Conservation (phyloP, 2,113 vertebrate genomes). For the Chionis minor region DNA sequence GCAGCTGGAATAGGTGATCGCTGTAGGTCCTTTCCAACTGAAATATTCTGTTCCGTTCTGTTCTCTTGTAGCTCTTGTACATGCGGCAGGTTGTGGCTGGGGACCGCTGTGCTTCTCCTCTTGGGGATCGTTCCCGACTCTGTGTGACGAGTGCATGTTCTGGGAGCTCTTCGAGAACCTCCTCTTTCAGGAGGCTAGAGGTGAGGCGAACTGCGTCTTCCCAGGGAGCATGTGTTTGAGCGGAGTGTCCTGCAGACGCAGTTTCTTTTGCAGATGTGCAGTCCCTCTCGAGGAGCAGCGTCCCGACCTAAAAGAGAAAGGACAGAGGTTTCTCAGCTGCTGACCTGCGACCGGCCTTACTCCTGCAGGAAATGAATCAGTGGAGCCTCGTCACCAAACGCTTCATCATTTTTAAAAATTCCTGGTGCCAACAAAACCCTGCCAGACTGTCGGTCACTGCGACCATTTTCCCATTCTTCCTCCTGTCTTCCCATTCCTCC, state of each 20-base stretch:
- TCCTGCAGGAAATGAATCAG: background rate
- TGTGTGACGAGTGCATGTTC: rapidly evolving
- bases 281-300: background rate
- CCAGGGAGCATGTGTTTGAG: background rate
- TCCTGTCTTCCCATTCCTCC: background rate
- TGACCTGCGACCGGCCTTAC: background rate
- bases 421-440: background rate
- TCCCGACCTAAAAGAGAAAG: background rate
- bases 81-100: background rate
- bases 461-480: background rate
- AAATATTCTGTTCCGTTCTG: background rate
- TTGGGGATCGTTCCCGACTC: background rate
- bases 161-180: background rate
- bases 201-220: background rate
- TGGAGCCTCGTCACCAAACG: background rate
- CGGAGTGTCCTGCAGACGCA: background rate
- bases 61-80: rapidly evolving
- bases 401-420: background rate
- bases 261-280: background rate
- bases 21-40: background rate
- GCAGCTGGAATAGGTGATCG: background rate
- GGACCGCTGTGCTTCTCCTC: background rate
- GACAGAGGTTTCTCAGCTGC: background rate
- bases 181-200: background rate
- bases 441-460: background rate